phyloP scores from a whole-genome alignment of 2,888 invertebrate species.

The Standfussiana lucernea region DNA sequence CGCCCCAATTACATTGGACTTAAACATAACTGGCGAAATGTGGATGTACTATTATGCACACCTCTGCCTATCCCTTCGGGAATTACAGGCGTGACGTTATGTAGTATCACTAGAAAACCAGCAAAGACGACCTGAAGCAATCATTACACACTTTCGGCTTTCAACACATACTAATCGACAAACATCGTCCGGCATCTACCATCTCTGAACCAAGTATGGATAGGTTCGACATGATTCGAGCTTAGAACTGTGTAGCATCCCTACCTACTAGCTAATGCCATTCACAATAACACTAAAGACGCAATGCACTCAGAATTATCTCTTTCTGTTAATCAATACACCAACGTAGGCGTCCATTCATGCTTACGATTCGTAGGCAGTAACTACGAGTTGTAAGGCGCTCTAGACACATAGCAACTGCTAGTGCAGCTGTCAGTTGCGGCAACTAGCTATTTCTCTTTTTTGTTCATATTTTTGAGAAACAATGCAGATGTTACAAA shows the following conservation, averaged over 20 bases:
- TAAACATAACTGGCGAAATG: too few species aligned
- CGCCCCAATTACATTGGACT: too few species aligned
- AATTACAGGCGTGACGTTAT: too few species aligned
- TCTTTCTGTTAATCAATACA: slow-evolving; percentile 51
- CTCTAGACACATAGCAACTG: not conserved
- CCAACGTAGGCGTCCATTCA: slow-evolving; percentile 53
- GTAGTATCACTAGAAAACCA: not conserved
- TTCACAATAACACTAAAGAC: not conserved
- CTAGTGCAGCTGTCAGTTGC: not conserved
- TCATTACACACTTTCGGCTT: not conserved
- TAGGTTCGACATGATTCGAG: not conserved
- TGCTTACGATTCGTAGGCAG: slow-evolving; percentile 5
- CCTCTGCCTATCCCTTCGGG: too few species aligned
- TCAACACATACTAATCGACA: not conserved
- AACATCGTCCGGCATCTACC: not conserved
- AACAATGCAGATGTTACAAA: not conserved
- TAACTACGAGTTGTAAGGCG: not conserved
- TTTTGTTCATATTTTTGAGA: not conserved
- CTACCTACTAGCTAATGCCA: not conserved
- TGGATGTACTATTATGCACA: too few species aligned
- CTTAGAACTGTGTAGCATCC: not conserved
- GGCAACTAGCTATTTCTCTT: not conserved
- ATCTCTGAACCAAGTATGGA: not conserved
- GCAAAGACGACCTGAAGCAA: not conserved
- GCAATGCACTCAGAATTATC: slow-evolving; percentile 47